Evolutionary conservation across 1,140 invertebrate genomes (phyloP), one percentile per base, ranked within the genome.

Genomic region (Bombus picipes): DNA sequence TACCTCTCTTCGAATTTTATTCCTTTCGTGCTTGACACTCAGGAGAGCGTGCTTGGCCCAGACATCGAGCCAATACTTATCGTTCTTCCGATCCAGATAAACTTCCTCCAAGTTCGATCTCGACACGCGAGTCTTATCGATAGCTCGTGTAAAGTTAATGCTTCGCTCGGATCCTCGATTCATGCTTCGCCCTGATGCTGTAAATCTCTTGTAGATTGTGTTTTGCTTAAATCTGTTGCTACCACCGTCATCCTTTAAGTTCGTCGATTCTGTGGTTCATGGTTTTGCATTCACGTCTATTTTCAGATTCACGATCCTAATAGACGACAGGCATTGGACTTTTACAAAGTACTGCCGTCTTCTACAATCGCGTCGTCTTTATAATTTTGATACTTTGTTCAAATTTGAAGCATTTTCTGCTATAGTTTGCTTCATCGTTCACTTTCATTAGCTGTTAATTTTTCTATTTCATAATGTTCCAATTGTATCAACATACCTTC

Each of bases 81-180:
- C 65, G 43, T 68, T 32, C 41, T 53, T 47, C 41, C 65, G 65
- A 80, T 80, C 22, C 78, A 37, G 43, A 70, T 80, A 80, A 80
- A 80, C 62, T 70, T 70, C 25, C 41, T 13, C 3, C 65, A 4
- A 47, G 32, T 70, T 79, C 62, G 62, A 68, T 34, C 41, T 43
- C 32, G 41, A 43, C 59, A 15, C n/a, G 39, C 43, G 78, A 70
- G 70, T 68, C 43, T 80, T 70, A 53, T 53, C 65, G 32, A 28
- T 8, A 80, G 6, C 28, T 70, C 25, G 43, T 18, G 43, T 22
- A 32, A 34, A 47, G 3, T 80, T 43, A 53, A 70, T 28, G 77
- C 6, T 12, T 39, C 15, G 18, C 4, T 9, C 22, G 15, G 15
- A n/a, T 25, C n/a, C 22, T 39, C n/a, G 32, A 47, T 18, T 15